A percentile compares a stretch with the other conserved stretches of the same genome.
Evolutionary conservation across 2,113 vertebrate species (phyloP).

Genomic region (Corythoichthys haematopterus): DNA sequence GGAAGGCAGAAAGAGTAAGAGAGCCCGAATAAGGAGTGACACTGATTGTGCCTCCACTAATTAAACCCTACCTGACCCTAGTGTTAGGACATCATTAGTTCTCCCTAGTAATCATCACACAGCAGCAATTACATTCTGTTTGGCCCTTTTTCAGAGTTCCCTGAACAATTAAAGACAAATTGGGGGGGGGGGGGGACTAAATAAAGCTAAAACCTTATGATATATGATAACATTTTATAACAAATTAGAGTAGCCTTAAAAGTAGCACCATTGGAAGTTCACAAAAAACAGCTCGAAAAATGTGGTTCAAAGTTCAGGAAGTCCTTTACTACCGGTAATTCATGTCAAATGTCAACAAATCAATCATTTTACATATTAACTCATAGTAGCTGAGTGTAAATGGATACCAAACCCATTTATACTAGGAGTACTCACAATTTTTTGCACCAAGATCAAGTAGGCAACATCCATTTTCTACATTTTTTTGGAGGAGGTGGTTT

Average conservation of each 20-base stretch:
- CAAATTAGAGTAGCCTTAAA: slow-evolving; percentile 2
- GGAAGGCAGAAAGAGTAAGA: slow-evolving; percentile 63
- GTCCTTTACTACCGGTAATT: too few species aligned
- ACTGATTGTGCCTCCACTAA: slow-evolving; percentile 94
- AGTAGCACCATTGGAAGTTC: background rate
- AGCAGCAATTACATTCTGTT: slow-evolving; percentile 89
- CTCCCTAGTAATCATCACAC: slow-evolving; percentile 85
- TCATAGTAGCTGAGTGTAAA: too few species aligned
- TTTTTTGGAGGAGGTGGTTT: too few species aligned
- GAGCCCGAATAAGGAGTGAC: slow-evolving; percentile 80
- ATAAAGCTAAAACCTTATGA: slow-evolving; percentile 30
- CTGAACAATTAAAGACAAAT: slow-evolving; percentile 61
- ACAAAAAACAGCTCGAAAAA: background rate
- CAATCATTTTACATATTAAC: too few species aligned
- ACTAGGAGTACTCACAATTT: too few species aligned
- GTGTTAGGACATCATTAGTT: slow-evolving; percentile 96
- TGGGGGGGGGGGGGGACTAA: slow-evolving; percentile 36
- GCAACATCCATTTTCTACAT: too few species aligned
- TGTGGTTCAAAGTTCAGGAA: background rate
- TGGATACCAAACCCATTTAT: too few species aligned
- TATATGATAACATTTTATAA: slow-evolving; percentile 30
- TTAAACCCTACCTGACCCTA: slow-evolving; percentile 95
- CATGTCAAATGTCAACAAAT: too few species aligned
- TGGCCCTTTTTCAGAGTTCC: slow-evolving; percentile 80
- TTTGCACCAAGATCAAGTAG: too few species aligned